Evolutionary conservation across 2,888 invertebrate species (phyloP), one percentile per base, ranked within the genome.

Genomic region (Apomyelois bistriatella): DNA sequence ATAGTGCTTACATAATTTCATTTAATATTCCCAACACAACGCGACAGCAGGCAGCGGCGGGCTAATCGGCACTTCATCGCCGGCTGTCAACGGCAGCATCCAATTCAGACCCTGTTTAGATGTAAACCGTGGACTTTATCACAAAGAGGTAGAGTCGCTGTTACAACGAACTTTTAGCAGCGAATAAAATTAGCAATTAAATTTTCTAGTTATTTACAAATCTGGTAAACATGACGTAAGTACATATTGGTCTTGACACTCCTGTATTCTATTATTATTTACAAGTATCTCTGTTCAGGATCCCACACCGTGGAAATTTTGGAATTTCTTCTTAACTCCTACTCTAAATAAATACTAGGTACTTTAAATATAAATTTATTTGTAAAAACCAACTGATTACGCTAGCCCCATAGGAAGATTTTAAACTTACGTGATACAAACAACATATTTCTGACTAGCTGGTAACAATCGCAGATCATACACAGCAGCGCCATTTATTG

Each of bases 21-120:
- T 28, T 42, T 9, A 41, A 48, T 52, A 41, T 46, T 35, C 54
- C 56, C 58, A 53, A 57, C 58, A 66, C 71, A 59, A 62, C 65
- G 67, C 68, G 70, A 65, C 63, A 59, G 65, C 60, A 66, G 80
- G 78, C 83, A 74, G 82, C 76, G 79, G 76, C 75, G 69, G 82
- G 82, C 84, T 81, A 82, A 84, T 83, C 83, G 78, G 69, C 80
- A 80, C 82, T 80, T 74, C 74, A 82, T 82, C 83, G 78, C 67
- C 55, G 60, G 58, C 80, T 84, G 82, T 83, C 84, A 80, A 49
- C 68, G 59, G 59, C 83, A 83, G 76, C 59, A 58, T 58, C 64
- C 75, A 65, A 73, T 75, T 60, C 66, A 63, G 66, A 59, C 58
- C 53, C 59, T 64, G 64, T 65, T 61, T 63, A 61, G 60, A 64